Conservation (phyloP, 2,113 vertebrate species). For the Zapornia atra region DNA sequence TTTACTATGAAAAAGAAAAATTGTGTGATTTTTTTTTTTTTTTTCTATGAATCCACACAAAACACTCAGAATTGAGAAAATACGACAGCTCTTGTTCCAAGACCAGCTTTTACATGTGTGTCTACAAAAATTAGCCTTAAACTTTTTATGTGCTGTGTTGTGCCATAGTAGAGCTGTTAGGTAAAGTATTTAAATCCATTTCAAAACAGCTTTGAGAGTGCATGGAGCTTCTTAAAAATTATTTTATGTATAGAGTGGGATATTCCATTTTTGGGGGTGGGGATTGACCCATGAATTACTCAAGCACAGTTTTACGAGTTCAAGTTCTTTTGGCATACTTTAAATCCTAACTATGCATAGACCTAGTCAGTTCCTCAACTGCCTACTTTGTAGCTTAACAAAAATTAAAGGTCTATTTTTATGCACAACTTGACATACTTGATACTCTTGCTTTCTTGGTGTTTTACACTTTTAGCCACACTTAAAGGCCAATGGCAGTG, state of each 20-base stretch:
- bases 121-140: conserved; percentile 56
- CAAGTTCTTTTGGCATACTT: not conserved
- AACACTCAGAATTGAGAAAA: conserved; percentile 8
- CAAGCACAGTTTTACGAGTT: not conserved
- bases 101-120: not conserved
- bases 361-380: not conserved
- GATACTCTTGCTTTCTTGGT: not conserved
- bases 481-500: not conserved
- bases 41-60: not conserved
- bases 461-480: not conserved
- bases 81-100: not conserved
- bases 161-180: conserved; percentile 14
- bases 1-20: not conserved
- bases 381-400: conserved; percentile 10
- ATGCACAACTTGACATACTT: not conserved
- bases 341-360: conserved; percentile 51
- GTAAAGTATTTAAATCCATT: not conserved
- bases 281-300: not conserved
- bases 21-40: no score
- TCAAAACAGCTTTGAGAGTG: not conserved
- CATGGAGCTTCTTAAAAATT: not conserved
- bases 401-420: conserved; percentile 29
- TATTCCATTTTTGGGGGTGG: not conserved
- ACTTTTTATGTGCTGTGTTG: conserved; percentile 9
- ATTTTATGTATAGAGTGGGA: not conserved